These are phyloP conservation scores for Cyphomyrus plagiostoma DNA, from an alignment of 2,113 vertebrate genomes.

Conservation along the genomic window DNA sequence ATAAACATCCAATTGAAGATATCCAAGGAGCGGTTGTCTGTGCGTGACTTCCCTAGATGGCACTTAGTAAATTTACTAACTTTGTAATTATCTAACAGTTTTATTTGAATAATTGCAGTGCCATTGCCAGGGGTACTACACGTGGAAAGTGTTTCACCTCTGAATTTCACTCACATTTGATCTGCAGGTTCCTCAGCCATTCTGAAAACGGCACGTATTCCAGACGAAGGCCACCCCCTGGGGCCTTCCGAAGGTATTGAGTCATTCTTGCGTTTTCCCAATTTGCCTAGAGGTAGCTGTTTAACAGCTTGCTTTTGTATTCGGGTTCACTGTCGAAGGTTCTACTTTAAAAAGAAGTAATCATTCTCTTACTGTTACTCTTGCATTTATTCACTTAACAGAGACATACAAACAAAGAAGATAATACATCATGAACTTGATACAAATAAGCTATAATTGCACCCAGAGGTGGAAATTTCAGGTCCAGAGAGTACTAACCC, in stretches of 20 bases:
- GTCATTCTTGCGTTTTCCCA: not conserved
- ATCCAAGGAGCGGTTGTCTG: no score
- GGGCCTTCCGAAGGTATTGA: conserved; percentile 73
- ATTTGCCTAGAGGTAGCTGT: not conserved
- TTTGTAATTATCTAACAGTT: no score
- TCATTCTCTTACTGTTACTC: not conserved
- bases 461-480: no score
- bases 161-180: not conserved
- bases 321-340: not conserved
- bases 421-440: not conserved
- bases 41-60: no score
- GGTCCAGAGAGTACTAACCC: no score
- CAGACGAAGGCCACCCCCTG: conserved; percentile 71
- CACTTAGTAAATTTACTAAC: no score
- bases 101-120: no score
- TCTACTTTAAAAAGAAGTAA: not conserved
- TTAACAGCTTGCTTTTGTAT: not conserved
- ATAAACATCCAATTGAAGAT: no score
- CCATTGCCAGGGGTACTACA: no score
- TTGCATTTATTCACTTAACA: not conserved
- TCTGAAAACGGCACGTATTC: conserved; percentile 69
- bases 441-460: not conserved
- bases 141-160: not conserved
- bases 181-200: conserved; percentile 78
- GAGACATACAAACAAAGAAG: not conserved